These are phyloP conservation scores for Hermetia illucens DNA, from an alignment of 1,140 invertebrate genomes.

Conservation along the genomic window DNA sequence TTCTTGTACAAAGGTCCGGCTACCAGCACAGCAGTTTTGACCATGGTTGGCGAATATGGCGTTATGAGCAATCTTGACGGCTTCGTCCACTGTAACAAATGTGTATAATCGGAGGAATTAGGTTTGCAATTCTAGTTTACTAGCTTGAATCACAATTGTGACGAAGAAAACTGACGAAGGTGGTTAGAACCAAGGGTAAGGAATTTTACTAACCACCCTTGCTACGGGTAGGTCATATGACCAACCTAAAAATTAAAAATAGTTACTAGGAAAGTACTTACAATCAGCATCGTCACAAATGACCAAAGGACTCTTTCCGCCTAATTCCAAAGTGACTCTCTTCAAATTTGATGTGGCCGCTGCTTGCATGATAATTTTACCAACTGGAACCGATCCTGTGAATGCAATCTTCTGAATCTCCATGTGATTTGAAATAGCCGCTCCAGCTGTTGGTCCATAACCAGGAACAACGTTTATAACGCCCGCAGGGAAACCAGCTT, in stretches of 20 bases:
- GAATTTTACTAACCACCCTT: no score
- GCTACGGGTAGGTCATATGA: no score
- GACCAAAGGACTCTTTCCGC: slow-evolving; percentile 79
- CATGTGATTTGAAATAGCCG: slow-evolving; percentile 58
- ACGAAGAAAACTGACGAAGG: no score
- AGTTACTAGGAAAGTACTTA: slow-evolving; percentile 20
- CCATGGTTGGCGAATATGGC: slow-evolving; percentile 71
- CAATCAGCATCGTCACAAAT: slow-evolving; percentile 66
- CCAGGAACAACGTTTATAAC: slow-evolving; percentile 78
- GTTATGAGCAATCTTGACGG: slow-evolving; percentile 58
- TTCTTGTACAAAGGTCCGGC: slow-evolving; percentile 73
- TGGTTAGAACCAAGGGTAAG: no score
- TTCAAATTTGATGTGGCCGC: slow-evolving; percentile 69
- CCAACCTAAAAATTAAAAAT: no score
- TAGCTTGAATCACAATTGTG: no score
- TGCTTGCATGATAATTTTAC: slow-evolving; percentile 57
- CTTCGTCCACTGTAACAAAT: slow-evolving; percentile 60
- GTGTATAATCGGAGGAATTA: no score
- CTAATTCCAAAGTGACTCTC: slow-evolving; percentile 72
- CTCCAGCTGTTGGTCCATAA: slow-evolving; percentile 68
- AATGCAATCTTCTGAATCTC: slow-evolving; percentile 79
- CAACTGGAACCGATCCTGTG: slow-evolving; percentile 71
- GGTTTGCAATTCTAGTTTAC: no score
- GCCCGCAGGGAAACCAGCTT: slow-evolving; percentile 81
- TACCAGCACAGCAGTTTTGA: slow-evolving; percentile 74